Conservation (phyloP, 2,113 vertebrate genomes). For the Eolophus roseicapilla region DNA sequence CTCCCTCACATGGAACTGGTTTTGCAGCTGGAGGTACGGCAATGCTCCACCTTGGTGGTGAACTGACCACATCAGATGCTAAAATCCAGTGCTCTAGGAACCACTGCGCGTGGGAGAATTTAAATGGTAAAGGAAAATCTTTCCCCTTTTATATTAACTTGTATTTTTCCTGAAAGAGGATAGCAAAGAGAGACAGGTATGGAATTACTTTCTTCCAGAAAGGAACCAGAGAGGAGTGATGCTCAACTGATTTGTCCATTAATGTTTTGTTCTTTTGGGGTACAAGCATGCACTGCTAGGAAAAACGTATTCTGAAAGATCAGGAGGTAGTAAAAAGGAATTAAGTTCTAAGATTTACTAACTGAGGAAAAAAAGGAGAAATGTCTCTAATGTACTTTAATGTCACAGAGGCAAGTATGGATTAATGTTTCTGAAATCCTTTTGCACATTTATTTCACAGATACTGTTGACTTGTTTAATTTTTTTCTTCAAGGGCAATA, state of each 20-base stretch:
- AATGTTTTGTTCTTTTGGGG: not conserved
- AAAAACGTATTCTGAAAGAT: not conserved
- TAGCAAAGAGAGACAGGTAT: not conserved
- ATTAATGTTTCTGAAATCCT: slow-evolving; percentile 13
- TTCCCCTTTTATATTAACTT: not conserved
- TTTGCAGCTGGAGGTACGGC: slow-evolving; percentile 32
- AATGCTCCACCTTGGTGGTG: slow-evolving; percentile 35
- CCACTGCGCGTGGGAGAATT: slow-evolving; percentile 13
- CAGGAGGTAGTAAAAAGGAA: not conserved
- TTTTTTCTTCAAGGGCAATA: not conserved
- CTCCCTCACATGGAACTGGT: not conserved
- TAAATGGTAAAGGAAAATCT: slow-evolving; percentile 30
- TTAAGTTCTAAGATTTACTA: not conserved
- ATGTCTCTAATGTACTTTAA: not conserved
- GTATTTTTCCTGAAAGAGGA: not conserved
- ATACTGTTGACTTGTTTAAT: not conserved
- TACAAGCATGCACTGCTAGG: not conserved
- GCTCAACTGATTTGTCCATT: not conserved
- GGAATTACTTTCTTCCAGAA: not conserved
- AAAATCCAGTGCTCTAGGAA: slow-evolving; percentile 42
- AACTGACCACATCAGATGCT: slow-evolving; percentile 17
- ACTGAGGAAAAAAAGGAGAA: not conserved
- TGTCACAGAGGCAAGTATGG: not conserved
- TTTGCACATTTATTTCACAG: not conserved
- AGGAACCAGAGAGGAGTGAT: not conserved